Evolutionary conservation across 2,113 vertebrate species (phyloP), one percentile per base, ranked within the genome.

Genomic region (Datnioides undecimradiatus): DNA sequence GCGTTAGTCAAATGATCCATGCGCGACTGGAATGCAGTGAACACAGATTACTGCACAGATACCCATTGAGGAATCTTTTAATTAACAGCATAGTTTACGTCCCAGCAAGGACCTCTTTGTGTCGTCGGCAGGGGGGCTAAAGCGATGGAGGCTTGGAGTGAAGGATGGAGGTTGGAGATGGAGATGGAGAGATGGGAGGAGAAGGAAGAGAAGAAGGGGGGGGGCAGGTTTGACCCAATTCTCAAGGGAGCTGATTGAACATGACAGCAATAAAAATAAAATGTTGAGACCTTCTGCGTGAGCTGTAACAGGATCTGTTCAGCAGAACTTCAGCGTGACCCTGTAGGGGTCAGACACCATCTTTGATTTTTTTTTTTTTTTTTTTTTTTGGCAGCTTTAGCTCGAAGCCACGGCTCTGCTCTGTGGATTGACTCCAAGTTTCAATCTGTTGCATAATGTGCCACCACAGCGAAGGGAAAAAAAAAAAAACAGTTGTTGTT

Each of bases 1-100:
- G 92, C 84, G 83, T 91, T 91, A 88, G 93, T 90, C 88, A 93
- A 95, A 93, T 92, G 90, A 90, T 92, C 91, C 91, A 64, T 91
- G 88, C 85, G 79, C 57, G 76, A 89, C 80, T 72, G 77, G 74
- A 84, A 90, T 78, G 90, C 85, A 34, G 83, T 19, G 83, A 85
- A 76, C 82, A 76, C 87, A 86, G 83, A 91, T 86, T 80, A 79
- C 87, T 62, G 90, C 87, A 75, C 93, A 93, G 91, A 94, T 93
- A 93, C 93, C 89, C 88, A 88, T 77, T 92, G 89, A 93, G 92
- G 93, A 92, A 88, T 89, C 82, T 88, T 93, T 92, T 94, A 91
- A 95, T 94, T 94, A 94, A 92, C 90, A 79, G 73, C 76, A 55
- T 58, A 80, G 83, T 89, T 91, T 88, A 91, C 76, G 89, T 94